Conservation (phyloP, 2,888 invertebrate genomes). For the Theristus sp. region DNA sequence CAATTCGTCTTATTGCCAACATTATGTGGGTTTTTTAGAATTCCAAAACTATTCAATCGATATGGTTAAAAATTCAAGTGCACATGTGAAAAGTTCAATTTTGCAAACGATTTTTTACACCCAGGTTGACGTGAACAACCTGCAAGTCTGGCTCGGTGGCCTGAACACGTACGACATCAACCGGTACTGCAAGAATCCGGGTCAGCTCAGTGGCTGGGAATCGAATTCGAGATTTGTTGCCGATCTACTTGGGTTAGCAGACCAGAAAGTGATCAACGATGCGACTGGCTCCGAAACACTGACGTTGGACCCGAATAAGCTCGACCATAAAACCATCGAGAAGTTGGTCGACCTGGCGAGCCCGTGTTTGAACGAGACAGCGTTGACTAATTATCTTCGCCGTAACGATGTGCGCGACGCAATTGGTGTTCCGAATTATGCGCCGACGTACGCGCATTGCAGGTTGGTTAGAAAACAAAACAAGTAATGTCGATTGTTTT, state of each 20-base stretch:
- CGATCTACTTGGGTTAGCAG: neutral
- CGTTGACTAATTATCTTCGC: conserved; percentile 8
- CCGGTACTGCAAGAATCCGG: conserved; percentile 16
- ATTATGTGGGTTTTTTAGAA: neutral
- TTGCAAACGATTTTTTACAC: no score
- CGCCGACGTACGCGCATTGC: neutral
- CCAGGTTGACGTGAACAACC: neutral
- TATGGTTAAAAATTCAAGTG: no score
- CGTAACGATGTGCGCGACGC: conserved; percentile 7
- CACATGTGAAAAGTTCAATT: no score
- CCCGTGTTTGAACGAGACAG: conserved; percentile 9
- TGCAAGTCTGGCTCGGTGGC: conserved; percentile 8
- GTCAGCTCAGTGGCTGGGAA: neutral
- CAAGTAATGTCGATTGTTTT: no score
- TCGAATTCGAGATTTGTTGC: neutral
- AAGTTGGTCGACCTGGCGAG: neutral
- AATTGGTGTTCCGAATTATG: conserved; percentile 2
- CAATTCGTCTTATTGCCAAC: neutral
- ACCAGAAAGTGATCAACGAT: neutral
- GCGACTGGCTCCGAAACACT: neutral
- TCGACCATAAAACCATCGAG: neutral
- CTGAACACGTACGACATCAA: conserved; percentile 32
- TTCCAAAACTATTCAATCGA: no score
- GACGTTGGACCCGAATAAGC: neutral
- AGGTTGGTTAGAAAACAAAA: neutral